Evolutionary conservation across 2,113 vertebrate genomes (phyloP).

Genomic region (Bucco capensis): DNA sequence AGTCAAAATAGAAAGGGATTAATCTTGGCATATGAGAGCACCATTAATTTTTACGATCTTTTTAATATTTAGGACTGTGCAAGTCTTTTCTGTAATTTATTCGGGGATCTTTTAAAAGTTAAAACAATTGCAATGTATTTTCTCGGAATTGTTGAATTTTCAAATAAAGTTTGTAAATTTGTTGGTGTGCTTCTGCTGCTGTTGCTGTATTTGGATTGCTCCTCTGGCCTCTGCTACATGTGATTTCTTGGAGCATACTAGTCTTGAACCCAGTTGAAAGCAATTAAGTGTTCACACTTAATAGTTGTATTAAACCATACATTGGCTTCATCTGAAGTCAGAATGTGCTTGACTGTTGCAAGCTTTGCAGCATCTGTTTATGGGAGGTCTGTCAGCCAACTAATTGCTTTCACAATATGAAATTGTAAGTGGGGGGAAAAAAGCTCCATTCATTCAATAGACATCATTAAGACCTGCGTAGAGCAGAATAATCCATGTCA

Average conservation of each 20-base stretch:
- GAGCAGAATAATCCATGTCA: background rate
- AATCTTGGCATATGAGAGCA: background rate
- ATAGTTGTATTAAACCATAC: background rate
- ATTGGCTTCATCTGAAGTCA: background rate
- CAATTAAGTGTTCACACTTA: background rate
- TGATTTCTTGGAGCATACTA: background rate
- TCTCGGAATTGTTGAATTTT: background rate
- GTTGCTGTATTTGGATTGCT: background rate
- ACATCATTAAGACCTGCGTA: background rate
- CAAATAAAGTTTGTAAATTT: constrained; percentile 5
- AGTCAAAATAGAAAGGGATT: background rate
- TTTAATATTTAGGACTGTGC: background rate
- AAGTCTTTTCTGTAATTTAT: background rate
- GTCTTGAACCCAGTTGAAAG: background rate
- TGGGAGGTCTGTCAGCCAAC: background rate
- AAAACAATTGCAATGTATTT: background rate
- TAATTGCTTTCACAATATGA: background rate
- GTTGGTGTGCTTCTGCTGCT: background rate
- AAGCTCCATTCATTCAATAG: background rate
- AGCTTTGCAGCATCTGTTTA: background rate
- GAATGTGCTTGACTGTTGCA: background rate
- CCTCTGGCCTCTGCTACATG: no score
- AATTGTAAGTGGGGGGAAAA: background rate
- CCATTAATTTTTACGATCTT: background rate
- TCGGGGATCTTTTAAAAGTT: background rate